These are phyloP conservation scores for Desoria tigrina DNA, from an alignment of 2,888 invertebrate species.

Conservation along the genomic window DNA sequence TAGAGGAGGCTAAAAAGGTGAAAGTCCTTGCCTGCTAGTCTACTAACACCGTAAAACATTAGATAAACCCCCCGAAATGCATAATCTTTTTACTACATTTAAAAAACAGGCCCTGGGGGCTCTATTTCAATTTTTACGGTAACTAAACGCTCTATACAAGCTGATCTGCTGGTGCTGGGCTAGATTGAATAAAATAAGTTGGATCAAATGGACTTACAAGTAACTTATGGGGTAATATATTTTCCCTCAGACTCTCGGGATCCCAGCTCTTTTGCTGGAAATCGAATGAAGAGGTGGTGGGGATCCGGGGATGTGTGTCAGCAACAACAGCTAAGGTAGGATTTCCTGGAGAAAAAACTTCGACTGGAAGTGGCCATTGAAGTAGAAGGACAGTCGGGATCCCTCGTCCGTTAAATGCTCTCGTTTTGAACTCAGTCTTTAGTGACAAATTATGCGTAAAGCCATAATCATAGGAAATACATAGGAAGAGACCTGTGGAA, in stretches of 20 bases:
- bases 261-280: constrained; percentile 49
- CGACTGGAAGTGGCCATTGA: constrained; percentile 53
- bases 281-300: constrained; percentile 46
- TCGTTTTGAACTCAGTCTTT: constrained; percentile 43
- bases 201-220: constrained; percentile 34
- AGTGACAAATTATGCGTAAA: constrained; percentile 51
- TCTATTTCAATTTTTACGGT: too few relatives aligned
- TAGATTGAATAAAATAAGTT: constrained; percentile 11
- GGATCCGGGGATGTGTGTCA: constrained; percentile 46
- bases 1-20: too few relatives aligned
- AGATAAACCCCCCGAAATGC: too few relatives aligned
- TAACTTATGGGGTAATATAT: constrained; percentile 40
- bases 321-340: constrained; percentile 51
- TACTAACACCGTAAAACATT: too few relatives aligned
- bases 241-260: constrained; percentile 39
- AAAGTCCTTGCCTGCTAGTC: too few relatives aligned
- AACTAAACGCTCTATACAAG: too few relatives aligned
- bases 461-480: constrained; percentile 51
- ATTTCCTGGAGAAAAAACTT: constrained; percentile 45
- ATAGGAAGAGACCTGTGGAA: constrained; percentile 50
- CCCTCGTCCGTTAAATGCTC: constrained; percentile 27
- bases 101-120: too few relatives aligned
- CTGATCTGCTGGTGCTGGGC: too few relatives aligned
- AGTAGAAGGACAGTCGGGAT: constrained; percentile 49
- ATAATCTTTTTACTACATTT: too few relatives aligned